These are phyloP conservation scores for Bruchidius siliquastri DNA, from an alignment of 2,888 invertebrate genomes.

Conservation along the genomic window DNA sequence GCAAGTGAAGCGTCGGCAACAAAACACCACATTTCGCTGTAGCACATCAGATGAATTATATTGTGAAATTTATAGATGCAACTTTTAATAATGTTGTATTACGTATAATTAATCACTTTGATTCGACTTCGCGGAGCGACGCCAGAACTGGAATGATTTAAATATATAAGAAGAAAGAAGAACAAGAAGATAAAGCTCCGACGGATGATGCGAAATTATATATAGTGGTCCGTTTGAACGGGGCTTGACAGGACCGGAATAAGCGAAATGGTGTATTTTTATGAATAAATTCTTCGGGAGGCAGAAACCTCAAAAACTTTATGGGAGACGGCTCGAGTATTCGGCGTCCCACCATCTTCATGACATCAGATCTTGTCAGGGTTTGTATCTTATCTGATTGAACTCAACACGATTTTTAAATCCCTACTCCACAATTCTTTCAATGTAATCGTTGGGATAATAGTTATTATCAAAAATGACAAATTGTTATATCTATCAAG, in stretches of 20 bases:
- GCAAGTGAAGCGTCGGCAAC: not conserved
- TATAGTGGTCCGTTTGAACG: not conserved
- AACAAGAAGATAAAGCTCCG: not conserved
- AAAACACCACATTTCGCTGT: not conserved
- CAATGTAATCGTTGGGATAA: no score
- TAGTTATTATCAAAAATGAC: no score
- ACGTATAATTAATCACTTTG: conserved; percentile 3
- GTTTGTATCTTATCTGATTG: no score
- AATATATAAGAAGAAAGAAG: not conserved
- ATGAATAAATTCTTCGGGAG: no score
- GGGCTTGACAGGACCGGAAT: not conserved
- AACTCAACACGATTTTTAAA: no score
- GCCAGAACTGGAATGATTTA: not conserved
- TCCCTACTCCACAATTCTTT: no score
- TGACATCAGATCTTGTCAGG: no score
- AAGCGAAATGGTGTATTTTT: no score
- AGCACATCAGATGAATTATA: not conserved
- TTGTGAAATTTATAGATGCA: conserved; percentile 5
- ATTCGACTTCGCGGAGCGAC: not conserved
- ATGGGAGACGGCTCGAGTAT: no score
- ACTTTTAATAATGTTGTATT: conserved; percentile 6
- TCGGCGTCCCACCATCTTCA: no score
- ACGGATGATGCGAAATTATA: not conserved
- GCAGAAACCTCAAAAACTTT: no score
- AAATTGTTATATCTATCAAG: no score